Evolutionary conservation across 2,797 vertebrate species (phyloP), one percentile per base, ranked within the genome.

Genomic region (Taenioides sp.): DNA sequence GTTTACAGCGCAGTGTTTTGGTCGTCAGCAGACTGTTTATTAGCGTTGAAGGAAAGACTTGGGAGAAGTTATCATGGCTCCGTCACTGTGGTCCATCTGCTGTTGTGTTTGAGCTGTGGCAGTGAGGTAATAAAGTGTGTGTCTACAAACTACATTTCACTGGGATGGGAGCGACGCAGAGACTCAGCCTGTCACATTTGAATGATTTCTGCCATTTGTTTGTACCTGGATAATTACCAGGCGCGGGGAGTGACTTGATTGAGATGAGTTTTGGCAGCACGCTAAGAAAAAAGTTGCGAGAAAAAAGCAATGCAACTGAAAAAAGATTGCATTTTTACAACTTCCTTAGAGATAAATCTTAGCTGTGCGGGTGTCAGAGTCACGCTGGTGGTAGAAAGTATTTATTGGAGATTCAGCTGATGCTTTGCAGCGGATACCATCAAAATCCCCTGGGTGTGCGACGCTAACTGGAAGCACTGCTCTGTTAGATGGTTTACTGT

Each of bases 11-110:
- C 18, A 14, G 1, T 5, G 67, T 50, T 63, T 37, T 28, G 69
- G 22, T 59, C 40, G 31, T 75, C 71, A 31, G 63, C 60, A 40
- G 5, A 28, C 67, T 3, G 31, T 61, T 69, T 71, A 58, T 31
- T 9, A 65, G 11, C 22, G 54, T 50, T 23, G 47, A 1, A 25
- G 14, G 57, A 27, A 63, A 22, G 47, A 49, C 7, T 71, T 17
- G 50, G 63, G 5, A n/a, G 59, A 50, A 55, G 49, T 71, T 69
- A 69, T 57, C 70, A 67, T 69, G 23, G 18, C 54, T 70, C 5
- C 27, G 71, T 74, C 71, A 59, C 73, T 57, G 43, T 55, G 59
- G 72, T 75, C 66, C 73, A 64, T 76, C 77, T 83, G 77, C 63
- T 20, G 0, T 20, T 64, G 67, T 59, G 68, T 52, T 66, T 54